These are phyloP conservation scores for Gallinago undulata DNA, from an alignment of 2,113 vertebrate genomes.

Conservation along the genomic window DNA sequence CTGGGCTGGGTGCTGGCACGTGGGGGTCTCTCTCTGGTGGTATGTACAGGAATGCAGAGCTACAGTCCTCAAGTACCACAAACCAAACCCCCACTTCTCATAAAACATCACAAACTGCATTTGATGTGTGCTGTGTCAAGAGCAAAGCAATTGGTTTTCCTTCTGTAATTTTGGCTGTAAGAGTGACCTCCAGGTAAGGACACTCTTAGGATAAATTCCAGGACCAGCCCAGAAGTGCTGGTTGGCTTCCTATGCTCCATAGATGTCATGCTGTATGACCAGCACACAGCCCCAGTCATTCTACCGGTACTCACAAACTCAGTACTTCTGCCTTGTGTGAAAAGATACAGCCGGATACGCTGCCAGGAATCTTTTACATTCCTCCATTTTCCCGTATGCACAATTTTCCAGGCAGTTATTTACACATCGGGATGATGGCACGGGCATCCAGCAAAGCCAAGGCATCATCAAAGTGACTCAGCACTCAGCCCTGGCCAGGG, in stretches of 20 bases:
- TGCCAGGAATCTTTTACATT: not conserved
- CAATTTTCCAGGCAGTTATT: not conserved
- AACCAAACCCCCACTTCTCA: not conserved
- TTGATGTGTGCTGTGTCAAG: not conserved
- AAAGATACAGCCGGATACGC: accelerated
- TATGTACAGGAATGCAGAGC: not conserved
- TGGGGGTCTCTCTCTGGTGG: not conserved
- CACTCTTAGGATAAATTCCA: not conserved
- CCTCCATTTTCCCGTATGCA: not conserved
- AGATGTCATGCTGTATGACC: accelerated
- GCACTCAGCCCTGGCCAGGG: not conserved
- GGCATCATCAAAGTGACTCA: not conserved
- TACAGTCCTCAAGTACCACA: not conserved
- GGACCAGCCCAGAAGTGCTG: not conserved
- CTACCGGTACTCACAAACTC: not conserved
- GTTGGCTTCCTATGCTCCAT: not conserved
- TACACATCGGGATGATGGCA: not conserved
- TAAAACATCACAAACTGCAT: not conserved
- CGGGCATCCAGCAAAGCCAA: not conserved
- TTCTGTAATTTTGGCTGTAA: not conserved
- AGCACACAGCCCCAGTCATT: not conserved
- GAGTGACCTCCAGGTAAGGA: not conserved
- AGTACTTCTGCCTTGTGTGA: not conserved
- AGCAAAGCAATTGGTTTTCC: not conserved
- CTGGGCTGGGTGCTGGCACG: accelerated